A percentile compares a stretch with the other conserved stretches of the same genome.
These are phyloP conservation scores for zebrafish (Danio rerio) DNA, from an alignment of 2,113 vertebrate species.

Conservation along the genomic window GRCz12tu NC_133182.1:40205001-40205500, in stretches of 20 bases:
- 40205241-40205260: neutral
- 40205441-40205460: conserved; percentile 22
- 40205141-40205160: conserved; percentile 16
- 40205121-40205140: conserved; percentile 36
- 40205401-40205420: conserved; percentile 11
- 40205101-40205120: conserved; percentile 50
- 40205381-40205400: neutral
- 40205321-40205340: conserved; percentile 18
- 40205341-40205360: conserved; percentile 24
- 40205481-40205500: neutral
- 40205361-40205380: neutral
- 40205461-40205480: conserved; percentile 12
- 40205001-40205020: conserved; percentile 45
- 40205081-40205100: conserved; percentile 54
- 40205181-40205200: neutral
- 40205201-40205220: neutral
- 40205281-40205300: too few relatives aligned
- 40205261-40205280: too few relatives aligned
- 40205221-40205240: neutral
- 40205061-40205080: conserved; percentile 53
- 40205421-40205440: conserved; percentile 20
- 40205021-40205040: conserved; percentile 40
- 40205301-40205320: conserved; percentile 19
- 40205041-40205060: conserved; percentile 40
- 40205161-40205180: conserved; percentile 11